phyloP scores from a whole-genome alignment of 1,140 invertebrate genomes.

The Dendroctonus valens region DNA sequence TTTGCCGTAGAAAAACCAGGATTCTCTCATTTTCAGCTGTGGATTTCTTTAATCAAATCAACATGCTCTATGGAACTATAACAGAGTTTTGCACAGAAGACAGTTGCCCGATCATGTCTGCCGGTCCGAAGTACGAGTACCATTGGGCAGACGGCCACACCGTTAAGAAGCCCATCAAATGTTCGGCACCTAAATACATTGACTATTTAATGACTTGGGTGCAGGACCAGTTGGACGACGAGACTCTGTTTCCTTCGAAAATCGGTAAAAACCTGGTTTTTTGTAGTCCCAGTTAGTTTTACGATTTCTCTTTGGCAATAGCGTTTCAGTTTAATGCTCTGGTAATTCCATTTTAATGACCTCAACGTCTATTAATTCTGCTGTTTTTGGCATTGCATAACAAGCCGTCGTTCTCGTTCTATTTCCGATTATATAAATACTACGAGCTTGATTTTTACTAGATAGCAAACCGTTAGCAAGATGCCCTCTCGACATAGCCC shows the following conservation, averaged over 20 bases:
- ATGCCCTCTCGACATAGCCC: too few relatives aligned
- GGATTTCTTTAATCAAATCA: slow-evolving; percentile 99
- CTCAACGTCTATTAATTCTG: too few relatives aligned
- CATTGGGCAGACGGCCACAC: slow-evolving; percentile 99
- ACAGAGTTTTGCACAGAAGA: slow-evolving; percentile 99
- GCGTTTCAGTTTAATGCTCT: too few relatives aligned
- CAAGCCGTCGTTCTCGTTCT: background rate
- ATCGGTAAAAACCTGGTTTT: slow-evolving; percentile 68
- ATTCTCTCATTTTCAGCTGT: slow-evolving; percentile 71
- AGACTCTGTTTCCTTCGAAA: slow-evolving; percentile 97
- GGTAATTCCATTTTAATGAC: too few relatives aligned
- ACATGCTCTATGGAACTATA: slow-evolving; percentile 99
- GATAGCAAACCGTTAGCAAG: too few relatives aligned
- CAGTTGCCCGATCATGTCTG: slow-evolving; percentile 96
- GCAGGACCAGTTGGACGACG: slow-evolving; percentile 98
- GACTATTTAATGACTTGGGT: slow-evolving; percentile 99
- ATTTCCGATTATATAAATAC: too few relatives aligned
- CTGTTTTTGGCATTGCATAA: background rate
- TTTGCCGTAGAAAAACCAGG: slow-evolving; percentile 8
- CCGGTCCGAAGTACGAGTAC: slow-evolving; percentile 98
- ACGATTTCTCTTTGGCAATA: slow-evolving; percentile 1
- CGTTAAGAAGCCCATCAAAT: slow-evolving; percentile 98
- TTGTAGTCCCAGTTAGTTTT: slow-evolving; percentile 4
- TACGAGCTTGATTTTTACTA: too few relatives aligned
- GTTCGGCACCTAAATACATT: slow-evolving; percentile 98